phyloP scores from a whole-genome alignment of 2,888 invertebrate genomes.

The Trichacis sp. region DNA sequence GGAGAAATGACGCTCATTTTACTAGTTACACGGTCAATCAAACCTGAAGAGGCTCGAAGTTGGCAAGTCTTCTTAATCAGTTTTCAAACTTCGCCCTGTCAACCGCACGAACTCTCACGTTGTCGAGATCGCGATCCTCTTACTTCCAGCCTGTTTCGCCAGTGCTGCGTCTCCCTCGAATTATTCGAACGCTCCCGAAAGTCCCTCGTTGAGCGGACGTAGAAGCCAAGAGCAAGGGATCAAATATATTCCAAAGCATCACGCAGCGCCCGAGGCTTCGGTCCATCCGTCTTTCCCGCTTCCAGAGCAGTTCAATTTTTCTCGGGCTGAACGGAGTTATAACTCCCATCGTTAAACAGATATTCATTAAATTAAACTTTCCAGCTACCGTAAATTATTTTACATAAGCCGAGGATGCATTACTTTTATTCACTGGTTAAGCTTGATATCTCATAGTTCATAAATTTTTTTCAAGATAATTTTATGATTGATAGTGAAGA shows the following conservation, averaged over 20 bases:
- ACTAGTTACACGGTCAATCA: slow-evolving; percentile 6
- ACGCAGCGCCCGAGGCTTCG: background rate
- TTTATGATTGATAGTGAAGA: too few relatives aligned
- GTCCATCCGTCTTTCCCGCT: slow-evolving; percentile 4
- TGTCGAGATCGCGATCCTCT: background rate
- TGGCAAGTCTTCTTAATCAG: slow-evolving; percentile 1
- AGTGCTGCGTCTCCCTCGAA: background rate
- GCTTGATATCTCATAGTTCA: too few relatives aligned
- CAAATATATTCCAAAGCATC: slow-evolving; percentile 4
- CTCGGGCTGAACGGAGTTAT: background rate
- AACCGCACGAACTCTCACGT: slow-evolving; percentile 8
- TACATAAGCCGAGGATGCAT: too few relatives aligned
- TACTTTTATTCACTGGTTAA: too few relatives aligned
- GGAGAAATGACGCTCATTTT: background rate
- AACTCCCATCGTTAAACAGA: too few relatives aligned
- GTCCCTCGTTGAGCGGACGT: background rate
- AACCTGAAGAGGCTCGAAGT: background rate
- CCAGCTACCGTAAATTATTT: too few relatives aligned
- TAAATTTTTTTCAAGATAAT: too few relatives aligned
- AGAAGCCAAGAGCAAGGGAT: background rate
- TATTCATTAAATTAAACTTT: too few relatives aligned
- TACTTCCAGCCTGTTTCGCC: background rate
- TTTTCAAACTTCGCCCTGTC: slow-evolving; percentile 7
- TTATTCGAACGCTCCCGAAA: background rate
- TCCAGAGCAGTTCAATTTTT: background rate